These are phyloP conservation scores for Augochlorella aurata DNA, from an alignment of 2,888 invertebrate species.

Conservation along the genomic window DNA sequence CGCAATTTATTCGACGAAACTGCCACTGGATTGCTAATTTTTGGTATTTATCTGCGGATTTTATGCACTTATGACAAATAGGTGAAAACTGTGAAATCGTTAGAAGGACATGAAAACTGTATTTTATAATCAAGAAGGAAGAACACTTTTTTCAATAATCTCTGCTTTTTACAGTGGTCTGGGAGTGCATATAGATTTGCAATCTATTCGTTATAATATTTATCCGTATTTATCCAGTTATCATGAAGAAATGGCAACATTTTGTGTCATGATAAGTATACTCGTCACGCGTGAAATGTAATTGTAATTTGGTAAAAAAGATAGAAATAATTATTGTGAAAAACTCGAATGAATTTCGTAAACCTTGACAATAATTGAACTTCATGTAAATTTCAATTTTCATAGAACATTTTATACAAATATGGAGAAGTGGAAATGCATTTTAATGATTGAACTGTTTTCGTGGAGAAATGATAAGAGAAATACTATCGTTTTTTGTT, in stretches of 20 bases:
- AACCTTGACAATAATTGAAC: too few relatives aligned
- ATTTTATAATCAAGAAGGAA: neutral
- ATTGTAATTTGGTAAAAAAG: too few relatives aligned
- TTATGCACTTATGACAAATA: neutral
- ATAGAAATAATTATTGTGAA: too few relatives aligned
- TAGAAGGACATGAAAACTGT: neutral
- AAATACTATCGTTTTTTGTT: too few relatives aligned
- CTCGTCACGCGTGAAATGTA: too few relatives aligned
- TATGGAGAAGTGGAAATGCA: neutral
- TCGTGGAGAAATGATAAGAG: neutral
- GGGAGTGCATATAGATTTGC: neutral
- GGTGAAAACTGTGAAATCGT: neutral
- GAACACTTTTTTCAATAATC: neutral
- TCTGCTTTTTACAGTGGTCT: neutral
- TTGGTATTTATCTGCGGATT: neutral
- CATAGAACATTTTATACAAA: neutral
- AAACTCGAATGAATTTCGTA: too few relatives aligned
- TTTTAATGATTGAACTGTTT: neutral
- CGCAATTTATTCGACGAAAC: too few relatives aligned
- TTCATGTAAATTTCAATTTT: neutral
- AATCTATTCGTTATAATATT: neutral
- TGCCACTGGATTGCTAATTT: too few relatives aligned
- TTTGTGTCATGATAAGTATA: too few relatives aligned
- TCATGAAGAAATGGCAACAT: too few relatives aligned
- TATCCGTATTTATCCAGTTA: too few relatives aligned